Evolutionary conservation across 2,113 vertebrate species (phyloP), one percentile per base, ranked within the genome.

Genomic region (Entelurus aequoreus): DNA sequence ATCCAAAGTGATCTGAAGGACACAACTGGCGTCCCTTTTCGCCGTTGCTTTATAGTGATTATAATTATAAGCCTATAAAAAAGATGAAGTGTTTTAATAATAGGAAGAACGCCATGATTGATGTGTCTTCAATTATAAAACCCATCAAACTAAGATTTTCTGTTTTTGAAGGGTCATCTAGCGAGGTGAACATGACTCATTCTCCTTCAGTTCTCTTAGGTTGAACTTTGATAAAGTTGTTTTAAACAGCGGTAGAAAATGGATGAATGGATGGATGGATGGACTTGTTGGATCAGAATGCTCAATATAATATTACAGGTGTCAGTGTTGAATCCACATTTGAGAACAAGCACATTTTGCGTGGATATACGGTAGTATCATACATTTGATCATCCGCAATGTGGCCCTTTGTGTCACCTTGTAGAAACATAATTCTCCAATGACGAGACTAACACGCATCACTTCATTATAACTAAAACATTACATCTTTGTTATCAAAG

Each of bases 1-100:
- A 66, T 66, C 5, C 16, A 75, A 79, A 74, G 73, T 84, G 74
- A 83, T 66, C 11, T 40, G n/a, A 75, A 71, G 78, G 75, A 74
- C 77, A 74, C 47, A 49, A 51, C 65, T 68, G 14, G 42, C 35
- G 14, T 14, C 16, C 48, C 11, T 72, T 55, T 65, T 59, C 21
- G 51, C 21, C 59, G n/a, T 36, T 56, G n/a, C 36, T 64, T 63
- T 67, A 28, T 37, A 36, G 7, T 48, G 8, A 60, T 59, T 38
- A 48, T 3, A 60, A 14, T 62, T 50, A 38, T 8, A n/a, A 16
- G 9, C 5, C 37, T 50, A 48, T 36, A 35, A 63, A 38, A 60
- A 52, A 4, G 6, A 16, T 61, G 9, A 51, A 46, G 14, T 21
- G 37, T 48, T 53, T 44, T 38, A 5, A 12, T 11, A 46, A 54